These are phyloP conservation scores for Heteronetta atricapilla DNA, from an alignment of 2,113 vertebrate species.

Conservation along the genomic window DNA sequence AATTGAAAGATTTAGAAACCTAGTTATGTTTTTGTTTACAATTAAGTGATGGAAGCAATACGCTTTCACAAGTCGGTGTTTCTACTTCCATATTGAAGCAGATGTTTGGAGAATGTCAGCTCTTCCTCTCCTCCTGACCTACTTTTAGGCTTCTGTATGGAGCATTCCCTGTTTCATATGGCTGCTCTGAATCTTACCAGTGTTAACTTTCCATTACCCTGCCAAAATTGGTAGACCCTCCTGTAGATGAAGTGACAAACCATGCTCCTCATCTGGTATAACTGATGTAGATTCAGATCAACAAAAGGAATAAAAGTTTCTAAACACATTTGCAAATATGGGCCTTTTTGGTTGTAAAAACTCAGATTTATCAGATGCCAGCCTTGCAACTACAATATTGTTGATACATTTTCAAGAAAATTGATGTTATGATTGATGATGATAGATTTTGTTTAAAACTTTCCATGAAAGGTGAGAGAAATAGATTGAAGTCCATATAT, in stretches of 20 bases:
- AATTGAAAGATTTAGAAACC: neutral
- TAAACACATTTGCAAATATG: neutral
- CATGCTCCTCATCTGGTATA: neutral
- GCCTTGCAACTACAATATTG: neutral
- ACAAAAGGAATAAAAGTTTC: neutral
- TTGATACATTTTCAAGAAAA: neutral
- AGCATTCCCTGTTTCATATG: neutral
- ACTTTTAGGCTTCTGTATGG: neutral
- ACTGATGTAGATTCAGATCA: neutral
- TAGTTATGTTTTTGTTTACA: neutral
- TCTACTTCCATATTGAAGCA: neutral
- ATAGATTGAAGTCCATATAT: neutral
- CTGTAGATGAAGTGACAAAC: neutral
- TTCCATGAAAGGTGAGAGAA: neutral
- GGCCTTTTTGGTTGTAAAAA: neutral
- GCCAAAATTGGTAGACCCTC: neutral
- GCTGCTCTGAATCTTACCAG: neutral
- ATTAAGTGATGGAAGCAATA: neutral
- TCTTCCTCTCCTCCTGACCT: neutral
- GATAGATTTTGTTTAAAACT: neutral
- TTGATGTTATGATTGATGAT: neutral
- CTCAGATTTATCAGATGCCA: neutral
- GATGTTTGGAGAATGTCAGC: neutral
- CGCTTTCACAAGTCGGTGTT: neutral
- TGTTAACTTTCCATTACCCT: neutral